Conservation (phyloP, 2,888 invertebrate genomes). For the Drosophila putrida region DNA sequence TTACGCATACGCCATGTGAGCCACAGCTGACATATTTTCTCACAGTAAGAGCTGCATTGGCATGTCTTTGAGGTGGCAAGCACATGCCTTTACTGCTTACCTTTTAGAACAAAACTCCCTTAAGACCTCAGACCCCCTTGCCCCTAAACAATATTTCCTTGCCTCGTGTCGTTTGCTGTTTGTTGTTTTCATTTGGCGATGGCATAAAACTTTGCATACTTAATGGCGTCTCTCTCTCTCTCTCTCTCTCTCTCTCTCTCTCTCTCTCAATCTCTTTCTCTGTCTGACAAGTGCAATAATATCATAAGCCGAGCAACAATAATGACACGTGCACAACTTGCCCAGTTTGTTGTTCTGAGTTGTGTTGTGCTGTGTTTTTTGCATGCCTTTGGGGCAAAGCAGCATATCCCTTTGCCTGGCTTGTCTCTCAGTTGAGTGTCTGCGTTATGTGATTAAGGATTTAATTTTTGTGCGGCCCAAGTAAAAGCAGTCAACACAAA, state of each 20-base stretch:
- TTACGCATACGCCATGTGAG: slow-evolving; percentile 66
- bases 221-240: slow-evolving; percentile 44
- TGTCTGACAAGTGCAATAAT: slow-evolving; percentile 75
- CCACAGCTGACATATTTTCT: slow-evolving; percentile 71
- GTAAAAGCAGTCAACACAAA: slow-evolving; percentile 7
- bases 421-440: slow-evolving; percentile 49
- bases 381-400: slow-evolving; percentile 43
- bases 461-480: slow-evolving; percentile 64
- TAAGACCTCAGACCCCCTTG: neutral
- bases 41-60: slow-evolving; percentile 45
- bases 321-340: slow-evolving; percentile 41
- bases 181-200: slow-evolving; percentile 77
- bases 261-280: slow-evolving; percentile 4
- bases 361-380: slow-evolving; percentile 23
- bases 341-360: slow-evolving; percentile 37
- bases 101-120: neutral
- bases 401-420: slow-evolving; percentile 27
- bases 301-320: slow-evolving; percentile 69
- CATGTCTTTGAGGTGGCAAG: slow-evolving; percentile 59
- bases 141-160: neutral
- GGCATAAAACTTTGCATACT: slow-evolving; percentile 79
- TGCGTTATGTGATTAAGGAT: slow-evolving; percentile 80
- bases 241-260: neutral
- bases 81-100: slow-evolving; percentile 49
- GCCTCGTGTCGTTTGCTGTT: slow-evolving; percentile 51